Percentiles rank a stretch among this genome's conserved stretches.
These are phyloP conservation scores for Dimorphilus gyrociliatus DNA, from an alignment of 2,888 invertebrate genomes.

Conservation along the genomic window DNA sequence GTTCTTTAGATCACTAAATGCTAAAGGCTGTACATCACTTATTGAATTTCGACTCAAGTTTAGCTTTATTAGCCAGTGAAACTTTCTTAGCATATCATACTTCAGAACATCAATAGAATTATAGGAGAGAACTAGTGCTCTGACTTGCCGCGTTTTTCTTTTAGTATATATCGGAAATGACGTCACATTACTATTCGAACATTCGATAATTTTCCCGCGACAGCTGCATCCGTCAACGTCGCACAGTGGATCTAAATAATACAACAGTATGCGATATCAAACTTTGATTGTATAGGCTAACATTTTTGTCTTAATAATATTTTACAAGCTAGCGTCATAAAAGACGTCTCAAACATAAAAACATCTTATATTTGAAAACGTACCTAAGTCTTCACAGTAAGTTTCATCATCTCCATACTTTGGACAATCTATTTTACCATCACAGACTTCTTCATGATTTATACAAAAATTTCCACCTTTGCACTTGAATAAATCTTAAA, in stretches of 20 bases:
- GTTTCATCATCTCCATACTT: slow-evolving; percentile 9
- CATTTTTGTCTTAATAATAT: too few relatives aligned
- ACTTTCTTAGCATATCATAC: slow-evolving; percentile 2
- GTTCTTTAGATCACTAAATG: slow-evolving; percentile 7
- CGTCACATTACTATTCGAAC: background rate
- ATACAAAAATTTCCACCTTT: slow-evolving; percentile 9
- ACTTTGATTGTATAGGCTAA: background rate
- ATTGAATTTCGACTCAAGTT: slow-evolving; percentile 6
- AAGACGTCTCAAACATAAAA: background rate
- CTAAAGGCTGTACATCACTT: slow-evolving; percentile 2
- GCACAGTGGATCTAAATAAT: slow-evolving; percentile 5
- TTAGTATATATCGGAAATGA: background rate
- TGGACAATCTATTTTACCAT: slow-evolving; percentile 9
- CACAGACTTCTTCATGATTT: slow-evolving; percentile 10
- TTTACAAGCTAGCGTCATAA: background rate
- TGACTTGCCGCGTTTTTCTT: slow-evolving; percentile 1
- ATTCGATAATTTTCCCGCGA: slow-evolving; percentile 1
- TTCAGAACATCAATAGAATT: slow-evolving; percentile 5
- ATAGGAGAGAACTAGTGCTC: slow-evolving; percentile 6
- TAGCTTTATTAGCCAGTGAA: background rate
- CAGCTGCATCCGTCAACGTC: slow-evolving; percentile 4
- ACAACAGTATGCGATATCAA: background rate
- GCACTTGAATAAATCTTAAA: slow-evolving; percentile 8
- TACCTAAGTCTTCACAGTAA: slow-evolving; percentile 9
- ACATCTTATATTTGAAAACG: background rate